A percentile compares a stretch with the other conserved stretches of the same genome.
Conservation (phyloP, 2,797 vertebrate genomes). For the Stomatorhinus walkeri region DNA sequence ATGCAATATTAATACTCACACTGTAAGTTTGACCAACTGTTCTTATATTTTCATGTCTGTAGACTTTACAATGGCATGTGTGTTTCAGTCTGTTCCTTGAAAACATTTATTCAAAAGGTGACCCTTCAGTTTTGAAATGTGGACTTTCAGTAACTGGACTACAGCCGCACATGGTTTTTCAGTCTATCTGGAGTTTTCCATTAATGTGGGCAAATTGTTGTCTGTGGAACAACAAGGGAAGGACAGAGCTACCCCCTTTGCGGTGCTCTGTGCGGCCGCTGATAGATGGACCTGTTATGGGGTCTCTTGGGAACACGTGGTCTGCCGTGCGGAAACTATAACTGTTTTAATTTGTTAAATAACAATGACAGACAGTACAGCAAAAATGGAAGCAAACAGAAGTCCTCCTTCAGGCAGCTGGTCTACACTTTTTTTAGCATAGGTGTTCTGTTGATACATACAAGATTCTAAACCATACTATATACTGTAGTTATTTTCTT, state of each 20-base stretch:
- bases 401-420: neutral
- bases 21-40: neutral
- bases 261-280: neutral
- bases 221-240: neutral
- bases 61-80: neutral
- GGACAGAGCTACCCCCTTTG: neutral
- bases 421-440: neutral
- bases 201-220: neutral
- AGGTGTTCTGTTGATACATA: neutral
- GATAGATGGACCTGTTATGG: neutral
- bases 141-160: neutral
- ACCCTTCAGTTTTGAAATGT: neutral
- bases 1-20: neutral
- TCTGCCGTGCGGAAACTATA: neutral
- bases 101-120: neutral
- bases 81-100: neutral
- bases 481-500: neutral
- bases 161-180: neutral
- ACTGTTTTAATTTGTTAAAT: neutral
- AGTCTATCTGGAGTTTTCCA: neutral
- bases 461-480: neutral
- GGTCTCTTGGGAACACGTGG: neutral
- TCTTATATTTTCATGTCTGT: neutral
- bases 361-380: neutral
- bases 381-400: neutral